These are phyloP conservation scores for Papilio dardanus DNA, from an alignment of 1,140 invertebrate genomes.

Conservation along the genomic window DNA sequence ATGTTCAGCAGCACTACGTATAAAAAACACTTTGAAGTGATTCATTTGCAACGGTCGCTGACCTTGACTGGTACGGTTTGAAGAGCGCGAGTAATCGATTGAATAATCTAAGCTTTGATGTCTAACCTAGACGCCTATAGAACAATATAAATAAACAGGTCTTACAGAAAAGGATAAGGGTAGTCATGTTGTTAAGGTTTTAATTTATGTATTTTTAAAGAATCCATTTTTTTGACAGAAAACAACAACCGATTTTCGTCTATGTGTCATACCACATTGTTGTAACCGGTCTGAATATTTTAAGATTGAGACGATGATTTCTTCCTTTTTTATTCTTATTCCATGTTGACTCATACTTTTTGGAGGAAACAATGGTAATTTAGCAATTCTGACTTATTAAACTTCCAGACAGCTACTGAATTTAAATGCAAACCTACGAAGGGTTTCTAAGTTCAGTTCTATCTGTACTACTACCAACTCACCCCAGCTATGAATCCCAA, in stretches of 20 bases:
- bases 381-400: no score
- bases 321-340: conserved; percentile 1
- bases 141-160: neutral
- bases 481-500: conserved; percentile 15
- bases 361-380: no score
- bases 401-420: no score
- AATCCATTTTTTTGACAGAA: neutral
- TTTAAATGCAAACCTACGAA: no score
- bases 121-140: neutral
- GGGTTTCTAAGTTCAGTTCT: no score
- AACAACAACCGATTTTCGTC: neutral
- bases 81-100: conserved; percentile 18
- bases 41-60: conserved; percentile 16
- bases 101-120: conserved; percentile 6
- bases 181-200: no score
- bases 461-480: neutral
- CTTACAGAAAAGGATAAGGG: neutral
- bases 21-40: neutral
- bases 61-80: conserved; percentile 8
- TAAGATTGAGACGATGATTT: neutral
- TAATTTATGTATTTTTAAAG: neutral
- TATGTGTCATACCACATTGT: neutral
- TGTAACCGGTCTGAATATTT: neutral
- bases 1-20: neutral
- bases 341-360: neutral